Evolutionary conservation across 1,140 invertebrate species (phyloP).

Genomic region (Bombus waltoni): DNA sequence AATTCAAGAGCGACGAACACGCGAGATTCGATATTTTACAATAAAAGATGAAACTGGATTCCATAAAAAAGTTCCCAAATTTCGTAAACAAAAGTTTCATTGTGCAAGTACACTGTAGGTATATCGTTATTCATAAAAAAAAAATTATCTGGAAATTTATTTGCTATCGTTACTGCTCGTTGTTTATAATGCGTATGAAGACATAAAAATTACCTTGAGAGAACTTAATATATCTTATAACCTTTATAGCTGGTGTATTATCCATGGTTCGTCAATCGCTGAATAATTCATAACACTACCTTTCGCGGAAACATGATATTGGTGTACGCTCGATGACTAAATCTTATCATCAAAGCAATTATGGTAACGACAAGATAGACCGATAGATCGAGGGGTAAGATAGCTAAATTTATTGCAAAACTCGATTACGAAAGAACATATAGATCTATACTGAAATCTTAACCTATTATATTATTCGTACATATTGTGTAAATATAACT

Average conservation of each 20-base stretch:
- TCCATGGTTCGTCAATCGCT: not conserved
- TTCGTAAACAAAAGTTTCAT: no score
- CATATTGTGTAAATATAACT: not conserved
- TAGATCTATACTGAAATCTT: not conserved
- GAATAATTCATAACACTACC: not conserved
- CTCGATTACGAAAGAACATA: not conserved
- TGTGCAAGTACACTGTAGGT: no score
- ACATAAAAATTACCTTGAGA: not conserved
- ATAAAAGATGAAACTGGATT: no score
- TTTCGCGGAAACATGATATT: not conserved
- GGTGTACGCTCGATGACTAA: not conserved
- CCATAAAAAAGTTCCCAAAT: no score
- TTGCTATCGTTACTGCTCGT: not conserved
- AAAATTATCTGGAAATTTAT: not conserved
- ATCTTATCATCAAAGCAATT: not conserved
- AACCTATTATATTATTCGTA: not conserved
- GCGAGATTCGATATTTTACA: no score
- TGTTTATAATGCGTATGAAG: not conserved
- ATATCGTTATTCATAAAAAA: no score
- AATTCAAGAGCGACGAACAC: no score
- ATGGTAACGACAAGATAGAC: not conserved
- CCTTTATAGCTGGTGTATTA: not conserved
- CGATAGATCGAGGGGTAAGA: not conserved
- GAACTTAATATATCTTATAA: not conserved
- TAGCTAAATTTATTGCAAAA: constrained; percentile 4